Percentiles rank a stretch among this genome's conserved stretches.
Evolutionary conservation across 2,888 invertebrate genomes (phyloP).

Genomic region (Embidobia sp.): DNA sequence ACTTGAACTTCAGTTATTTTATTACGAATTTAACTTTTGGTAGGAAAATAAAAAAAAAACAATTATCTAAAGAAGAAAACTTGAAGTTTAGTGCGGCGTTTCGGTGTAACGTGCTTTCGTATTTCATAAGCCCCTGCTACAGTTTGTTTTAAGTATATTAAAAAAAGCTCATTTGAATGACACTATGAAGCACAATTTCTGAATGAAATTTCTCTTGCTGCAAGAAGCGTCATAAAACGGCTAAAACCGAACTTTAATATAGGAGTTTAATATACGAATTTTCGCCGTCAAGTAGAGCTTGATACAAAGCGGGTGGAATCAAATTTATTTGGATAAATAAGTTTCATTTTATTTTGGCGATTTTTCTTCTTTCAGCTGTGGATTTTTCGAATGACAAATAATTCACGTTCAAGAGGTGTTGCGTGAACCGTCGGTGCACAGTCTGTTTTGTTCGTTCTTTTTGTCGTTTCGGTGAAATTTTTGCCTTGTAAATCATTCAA

Average conservation of each 20-base stretch:
- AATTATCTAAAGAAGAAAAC: too few relatives aligned
- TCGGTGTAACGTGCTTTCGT: background rate
- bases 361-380: background rate
- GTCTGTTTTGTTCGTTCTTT: too few relatives aligned
- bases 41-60: background rate
- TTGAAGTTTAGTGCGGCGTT: too few relatives aligned
- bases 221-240: slow-evolving; percentile 2
- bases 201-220: slow-evolving; percentile 12
- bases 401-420: background rate
- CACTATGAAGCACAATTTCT: slow-evolving; percentile 6
- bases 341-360: slow-evolving; percentile 1
- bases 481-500: too few relatives aligned
- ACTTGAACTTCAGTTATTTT: slow-evolving; percentile 6
- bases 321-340: slow-evolving; percentile 5
- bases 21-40: background rate
- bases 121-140: background rate
- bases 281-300: slow-evolving; percentile 1
- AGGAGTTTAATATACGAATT: background rate
- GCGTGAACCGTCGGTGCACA: too few relatives aligned
- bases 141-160: slow-evolving; percentile 4
- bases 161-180: slow-evolving; percentile 14
- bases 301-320: background rate
- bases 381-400: slow-evolving; percentile 2
- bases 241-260: slow-evolving; percentile 5
- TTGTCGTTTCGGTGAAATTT: too few relatives aligned